A percentile compares a stretch with the other conserved stretches of the same genome.
Evolutionary conservation across 2,797 vertebrate genomes (phyloP).

Genomic region (Margarornis squamiger): DNA sequence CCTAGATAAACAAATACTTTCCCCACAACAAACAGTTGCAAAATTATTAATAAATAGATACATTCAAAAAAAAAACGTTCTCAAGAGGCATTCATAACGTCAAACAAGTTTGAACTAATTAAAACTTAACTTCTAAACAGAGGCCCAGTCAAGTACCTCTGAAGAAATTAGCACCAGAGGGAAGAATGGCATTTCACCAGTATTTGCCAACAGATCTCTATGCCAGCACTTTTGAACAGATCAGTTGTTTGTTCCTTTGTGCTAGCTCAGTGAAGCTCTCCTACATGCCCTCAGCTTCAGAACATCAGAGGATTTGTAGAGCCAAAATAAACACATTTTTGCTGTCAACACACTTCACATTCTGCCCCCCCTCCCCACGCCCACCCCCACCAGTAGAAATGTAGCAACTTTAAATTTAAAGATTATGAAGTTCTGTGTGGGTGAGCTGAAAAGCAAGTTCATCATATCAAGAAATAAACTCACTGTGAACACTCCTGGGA

Average conservation of each 20-base stretch:
- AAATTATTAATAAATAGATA: neutral
- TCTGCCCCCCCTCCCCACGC: neutral
- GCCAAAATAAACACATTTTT: constrained; percentile 64
- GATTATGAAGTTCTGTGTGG: constrained; percentile 11
- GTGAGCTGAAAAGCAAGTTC: constrained; percentile 44
- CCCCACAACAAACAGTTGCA: neutral
- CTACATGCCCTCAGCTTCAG: constrained; percentile 35
- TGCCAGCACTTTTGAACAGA: constrained; percentile 34
- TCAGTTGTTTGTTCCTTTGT: constrained; percentile 16
- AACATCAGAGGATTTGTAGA: constrained; percentile 29
- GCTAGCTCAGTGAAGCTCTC: neutral
- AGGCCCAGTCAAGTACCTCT: neutral
- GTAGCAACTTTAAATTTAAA: constrained; percentile 27
- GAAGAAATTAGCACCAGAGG: neutral
- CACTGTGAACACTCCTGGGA: neutral
- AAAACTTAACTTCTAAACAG: constrained; percentile 10
- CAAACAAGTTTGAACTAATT: constrained; percentile 12
- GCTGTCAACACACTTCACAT: neutral
- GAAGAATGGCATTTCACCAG: neutral
- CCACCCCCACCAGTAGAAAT: neutral
- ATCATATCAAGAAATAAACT: constrained; percentile 28
- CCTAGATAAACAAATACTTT: neutral
- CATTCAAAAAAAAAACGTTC: neutral
- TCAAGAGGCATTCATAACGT: neutral
- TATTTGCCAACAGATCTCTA: neutral